Conservation (phyloP, 2,888 invertebrate species). For the Cerceris rybyensis region DNA sequence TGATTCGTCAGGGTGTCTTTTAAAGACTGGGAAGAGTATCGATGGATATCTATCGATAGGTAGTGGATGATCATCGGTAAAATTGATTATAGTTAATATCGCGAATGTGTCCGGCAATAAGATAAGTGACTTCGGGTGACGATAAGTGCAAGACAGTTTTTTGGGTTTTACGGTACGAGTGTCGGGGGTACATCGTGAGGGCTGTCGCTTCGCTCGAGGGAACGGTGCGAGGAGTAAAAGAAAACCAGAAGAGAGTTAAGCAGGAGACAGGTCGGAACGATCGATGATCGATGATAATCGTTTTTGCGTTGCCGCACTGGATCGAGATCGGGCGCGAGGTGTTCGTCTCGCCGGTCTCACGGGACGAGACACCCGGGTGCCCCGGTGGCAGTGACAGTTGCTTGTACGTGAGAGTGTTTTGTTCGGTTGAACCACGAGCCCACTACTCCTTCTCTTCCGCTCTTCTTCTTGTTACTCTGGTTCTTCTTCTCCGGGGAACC, state of each 20-base stretch:
- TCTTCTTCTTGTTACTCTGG: constrained; percentile 44
- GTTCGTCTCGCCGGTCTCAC: constrained; percentile 46
- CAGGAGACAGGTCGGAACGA: not conserved
- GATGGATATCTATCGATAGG: too few species aligned
- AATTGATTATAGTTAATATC: not conserved
- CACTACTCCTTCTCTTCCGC: constrained; percentile 23
- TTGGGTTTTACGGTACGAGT: constrained; percentile 13
- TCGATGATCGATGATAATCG: constrained; percentile 52
- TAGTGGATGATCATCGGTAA: not conserved
- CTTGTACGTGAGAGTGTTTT: constrained; percentile 63
- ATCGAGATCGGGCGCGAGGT: constrained; percentile 41
- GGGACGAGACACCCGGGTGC: constrained; percentile 50
- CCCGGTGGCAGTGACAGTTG: constrained; percentile 63
- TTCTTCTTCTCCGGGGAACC: constrained; percentile 17
- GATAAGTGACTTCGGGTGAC: constrained; percentile 5
- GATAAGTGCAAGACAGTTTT: constrained; percentile 25
- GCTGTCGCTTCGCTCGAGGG: constrained; percentile 7
- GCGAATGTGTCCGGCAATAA: not conserved
- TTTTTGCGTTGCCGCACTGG: constrained; percentile 21
- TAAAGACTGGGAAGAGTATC: too few species aligned
- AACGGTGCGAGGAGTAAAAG: not conserved
- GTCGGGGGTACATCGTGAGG: not conserved
- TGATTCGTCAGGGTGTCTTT: not conserved
- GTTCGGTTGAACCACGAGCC: constrained; percentile 39
- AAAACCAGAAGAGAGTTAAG: not conserved